Percentiles rank a stretch among this genome's conserved stretches.
Conservation (phyloP, 2,888 invertebrate species). For the Brachylomia viminalis region DNA sequence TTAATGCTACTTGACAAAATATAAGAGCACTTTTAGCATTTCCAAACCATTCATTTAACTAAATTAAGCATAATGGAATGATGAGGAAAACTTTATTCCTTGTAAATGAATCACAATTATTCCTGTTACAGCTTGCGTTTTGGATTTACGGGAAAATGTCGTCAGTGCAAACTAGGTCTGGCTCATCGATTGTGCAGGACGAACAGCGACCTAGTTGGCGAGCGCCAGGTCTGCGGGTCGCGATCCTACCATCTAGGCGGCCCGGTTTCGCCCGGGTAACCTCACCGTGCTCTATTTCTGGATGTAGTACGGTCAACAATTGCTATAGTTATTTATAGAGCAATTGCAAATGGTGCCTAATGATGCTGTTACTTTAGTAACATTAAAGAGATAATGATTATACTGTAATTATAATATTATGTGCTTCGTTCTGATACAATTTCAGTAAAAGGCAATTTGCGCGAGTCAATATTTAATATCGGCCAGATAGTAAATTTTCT, state of each 20-base stretch:
- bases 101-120: constrained; percentile 51
- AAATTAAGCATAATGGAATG: constrained; percentile 25
- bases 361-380: constrained; percentile 40
- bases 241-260: constrained; percentile 78
- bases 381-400: not conserved
- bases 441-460: constrained; percentile 10
- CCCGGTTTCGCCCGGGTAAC: constrained; percentile 80
- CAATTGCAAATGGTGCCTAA: constrained; percentile 46
- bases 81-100: constrained; percentile 53
- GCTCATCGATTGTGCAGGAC: constrained; percentile 84
- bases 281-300: constrained; percentile 80
- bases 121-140: constrained; percentile 45
- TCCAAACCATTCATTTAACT: constrained; percentile 44
- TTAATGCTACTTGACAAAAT: constrained; percentile 59
- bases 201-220: constrained; percentile 85
- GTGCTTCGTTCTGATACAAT: not conserved
- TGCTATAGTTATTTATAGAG: constrained; percentile 64
- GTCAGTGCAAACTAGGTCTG: constrained; percentile 70
- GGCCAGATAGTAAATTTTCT: constrained; percentile 25
- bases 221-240: constrained; percentile 76
- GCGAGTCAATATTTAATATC: not conserved
- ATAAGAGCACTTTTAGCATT: constrained; percentile 48
- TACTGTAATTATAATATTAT: not conserved
- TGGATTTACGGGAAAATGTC: constrained; percentile 51
- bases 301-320: constrained; percentile 73